A percentile compares a stretch with the other conserved stretches of the same genome.
Conservation (phyloP, 2,888 invertebrate species). For the Hydrotaea cyrtoneurina region DNA sequence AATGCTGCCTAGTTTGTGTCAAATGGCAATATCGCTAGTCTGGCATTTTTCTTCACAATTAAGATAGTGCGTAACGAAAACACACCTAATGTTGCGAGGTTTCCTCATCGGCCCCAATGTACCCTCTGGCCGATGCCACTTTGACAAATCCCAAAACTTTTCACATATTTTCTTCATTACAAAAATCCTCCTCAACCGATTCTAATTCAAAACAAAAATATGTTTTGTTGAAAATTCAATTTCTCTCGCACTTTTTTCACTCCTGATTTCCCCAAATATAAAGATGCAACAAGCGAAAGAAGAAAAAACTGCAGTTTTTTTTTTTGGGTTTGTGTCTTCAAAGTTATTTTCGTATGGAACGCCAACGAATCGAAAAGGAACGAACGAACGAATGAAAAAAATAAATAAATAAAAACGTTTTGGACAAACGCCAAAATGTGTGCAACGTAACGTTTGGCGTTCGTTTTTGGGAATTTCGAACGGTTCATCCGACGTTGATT, state of each 20-base stretch:
- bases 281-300: background rate
- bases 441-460: conserved; percentile 12
- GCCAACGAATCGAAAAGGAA: conserved; percentile 6
- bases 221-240: background rate
- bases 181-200: background rate
- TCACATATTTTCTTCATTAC: background rate
- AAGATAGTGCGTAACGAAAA: too few relatives aligned
- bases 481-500: conserved; percentile 2
- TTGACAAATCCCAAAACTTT: background rate
- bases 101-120: too few relatives aligned
- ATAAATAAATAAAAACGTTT: conserved; percentile 13
- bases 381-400: background rate
- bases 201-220: background rate
- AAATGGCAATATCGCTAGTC: too few relatives aligned
- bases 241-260: background rate
- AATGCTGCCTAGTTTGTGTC: too few relatives aligned
- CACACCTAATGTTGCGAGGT: too few relatives aligned
- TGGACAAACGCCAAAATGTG: conserved; percentile 21
- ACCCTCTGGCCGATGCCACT: background rate
- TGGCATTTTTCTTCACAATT: too few relatives aligned
- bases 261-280: background rate
- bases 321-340: background rate
- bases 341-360: conserved; percentile 24
- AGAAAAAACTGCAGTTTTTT: background rate
- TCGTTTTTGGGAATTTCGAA: conserved; percentile 33